Conservation (phyloP, 2,113 vertebrate species). For the Balaeniceps rex region DNA sequence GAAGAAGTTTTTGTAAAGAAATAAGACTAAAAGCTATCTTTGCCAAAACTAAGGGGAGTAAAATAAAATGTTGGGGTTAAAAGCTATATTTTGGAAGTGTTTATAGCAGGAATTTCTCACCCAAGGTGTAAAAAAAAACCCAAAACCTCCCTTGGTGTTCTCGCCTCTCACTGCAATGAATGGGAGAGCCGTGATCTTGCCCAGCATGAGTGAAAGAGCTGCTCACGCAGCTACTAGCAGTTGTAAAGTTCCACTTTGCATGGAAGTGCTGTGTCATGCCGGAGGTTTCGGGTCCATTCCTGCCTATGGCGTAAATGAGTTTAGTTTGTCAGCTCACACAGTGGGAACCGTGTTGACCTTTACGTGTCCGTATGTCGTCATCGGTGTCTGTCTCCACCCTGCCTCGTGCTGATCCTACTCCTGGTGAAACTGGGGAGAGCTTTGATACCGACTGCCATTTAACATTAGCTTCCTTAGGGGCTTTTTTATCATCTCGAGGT, state of each 20-base stretch:
- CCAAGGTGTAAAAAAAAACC: neutral
- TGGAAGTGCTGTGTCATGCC: neutral
- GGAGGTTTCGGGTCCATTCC: accelerated
- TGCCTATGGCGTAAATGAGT: accelerated
- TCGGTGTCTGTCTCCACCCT: neutral
- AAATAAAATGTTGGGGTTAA: neutral
- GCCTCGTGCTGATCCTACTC: neutral
- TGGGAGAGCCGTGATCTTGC: accelerated
- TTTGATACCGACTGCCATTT: accelerated
- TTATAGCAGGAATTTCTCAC: neutral
- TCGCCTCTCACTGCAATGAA: accelerated
- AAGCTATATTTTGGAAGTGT: neutral
- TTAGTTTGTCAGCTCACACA: neutral
- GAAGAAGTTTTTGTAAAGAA: neutral
- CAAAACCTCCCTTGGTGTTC: neutral
- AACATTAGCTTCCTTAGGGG: neutral
- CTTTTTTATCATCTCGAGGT: neutral
- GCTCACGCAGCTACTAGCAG: neutral
- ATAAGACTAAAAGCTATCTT: neutral
- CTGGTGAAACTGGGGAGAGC: neutral
- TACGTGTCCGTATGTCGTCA: accelerated
- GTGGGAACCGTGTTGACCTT: neutral
- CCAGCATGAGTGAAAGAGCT: neutral
- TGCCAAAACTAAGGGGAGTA: neutral
- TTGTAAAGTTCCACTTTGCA: neutral